Evolutionary conservation across 2,797 vertebrate species (phyloP).

Genomic region (Scarus forsteni): DNA sequence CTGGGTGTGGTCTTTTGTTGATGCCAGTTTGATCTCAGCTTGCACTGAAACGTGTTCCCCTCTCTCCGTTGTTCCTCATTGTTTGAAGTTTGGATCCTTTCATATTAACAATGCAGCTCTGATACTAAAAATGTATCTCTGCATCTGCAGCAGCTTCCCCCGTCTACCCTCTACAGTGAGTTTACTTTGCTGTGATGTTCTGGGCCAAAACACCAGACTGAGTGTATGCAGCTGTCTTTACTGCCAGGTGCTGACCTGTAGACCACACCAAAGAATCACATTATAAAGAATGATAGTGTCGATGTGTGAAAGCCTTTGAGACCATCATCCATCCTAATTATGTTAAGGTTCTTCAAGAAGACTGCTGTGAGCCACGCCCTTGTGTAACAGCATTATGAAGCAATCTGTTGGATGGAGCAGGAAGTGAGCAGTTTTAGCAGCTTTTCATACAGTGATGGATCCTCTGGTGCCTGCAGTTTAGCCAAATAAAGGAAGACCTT

Average conservation of each 20-base stretch:
- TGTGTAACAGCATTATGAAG: constrained; percentile 59
- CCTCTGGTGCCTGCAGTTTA: constrained; percentile 24
- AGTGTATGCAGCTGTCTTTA: constrained; percentile 52
- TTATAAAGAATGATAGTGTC: constrained; percentile 25
- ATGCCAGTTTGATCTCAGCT: constrained; percentile 34
- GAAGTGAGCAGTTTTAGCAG: constrained; percentile 56
- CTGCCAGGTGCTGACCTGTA: constrained; percentile 29
- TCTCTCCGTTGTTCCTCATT: constrained; percentile 15
- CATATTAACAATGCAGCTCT: constrained; percentile 37
- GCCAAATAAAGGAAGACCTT: constrained; percentile 16
- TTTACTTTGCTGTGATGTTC: constrained; percentile 24
- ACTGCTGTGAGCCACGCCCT: constrained; percentile 60
- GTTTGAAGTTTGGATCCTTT: constrained; percentile 52
- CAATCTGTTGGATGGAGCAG: constrained; percentile 54
- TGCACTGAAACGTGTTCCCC: constrained; percentile 29
- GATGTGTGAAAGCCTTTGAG: constrained; percentile 25
- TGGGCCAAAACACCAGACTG: background rate
- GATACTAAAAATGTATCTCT: constrained; percentile 28
- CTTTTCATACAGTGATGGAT: constrained; percentile 52
- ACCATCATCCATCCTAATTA: constrained; percentile 46
- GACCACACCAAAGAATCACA: constrained; percentile 35
- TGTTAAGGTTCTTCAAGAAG: constrained; percentile 40
- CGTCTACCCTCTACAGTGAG: constrained; percentile 5
- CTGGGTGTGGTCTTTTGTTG: constrained; percentile 37
- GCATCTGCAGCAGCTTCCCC: constrained; percentile 24